These are phyloP conservation scores for Streptopelia turtur DNA, from an alignment of 2,797 vertebrate genomes.

Conservation along the genomic window DNA sequence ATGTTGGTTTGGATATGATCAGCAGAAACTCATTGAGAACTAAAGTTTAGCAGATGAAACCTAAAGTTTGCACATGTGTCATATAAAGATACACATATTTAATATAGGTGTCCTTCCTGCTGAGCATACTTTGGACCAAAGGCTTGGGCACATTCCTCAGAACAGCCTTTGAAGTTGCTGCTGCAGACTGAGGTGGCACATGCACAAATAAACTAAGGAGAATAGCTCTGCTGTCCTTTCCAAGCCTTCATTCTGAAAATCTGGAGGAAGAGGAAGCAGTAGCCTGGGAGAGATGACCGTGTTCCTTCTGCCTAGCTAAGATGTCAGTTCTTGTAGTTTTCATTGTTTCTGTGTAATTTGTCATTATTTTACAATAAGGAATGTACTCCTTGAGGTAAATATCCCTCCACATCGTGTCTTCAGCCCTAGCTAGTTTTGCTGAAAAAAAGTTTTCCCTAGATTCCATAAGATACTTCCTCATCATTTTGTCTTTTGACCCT, in stretches of 20 bases:
- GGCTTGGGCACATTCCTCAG: neutral
- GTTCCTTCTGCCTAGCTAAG: neutral
- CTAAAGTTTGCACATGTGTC: neutral
- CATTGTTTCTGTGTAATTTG: neutral
- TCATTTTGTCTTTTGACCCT: neutral
- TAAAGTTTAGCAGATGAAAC: neutral
- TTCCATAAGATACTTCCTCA: neutral
- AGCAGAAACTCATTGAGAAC: neutral
- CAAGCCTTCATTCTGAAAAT: neutral
- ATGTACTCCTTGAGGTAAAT: neutral
- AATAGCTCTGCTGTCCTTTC: neutral
- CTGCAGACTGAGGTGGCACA: neutral
- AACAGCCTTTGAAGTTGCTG: neutral
- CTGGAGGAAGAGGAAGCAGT: neutral
- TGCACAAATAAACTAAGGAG: neutral
- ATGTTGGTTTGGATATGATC: neutral
- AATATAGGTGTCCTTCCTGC: neutral
- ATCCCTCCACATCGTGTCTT: neutral
- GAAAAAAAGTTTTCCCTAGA: neutral
- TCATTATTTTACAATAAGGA: neutral
- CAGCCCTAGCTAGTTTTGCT: neutral
- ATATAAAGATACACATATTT: fast-evolving
- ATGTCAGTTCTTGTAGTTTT: neutral
- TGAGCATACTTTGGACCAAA: neutral
- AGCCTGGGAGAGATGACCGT: neutral